A percentile compares a stretch with the other conserved stretches of the same genome.
Evolutionary conservation across 2,797 vertebrate genomes (phyloP).

Genomic region (Momotus momota): DNA sequence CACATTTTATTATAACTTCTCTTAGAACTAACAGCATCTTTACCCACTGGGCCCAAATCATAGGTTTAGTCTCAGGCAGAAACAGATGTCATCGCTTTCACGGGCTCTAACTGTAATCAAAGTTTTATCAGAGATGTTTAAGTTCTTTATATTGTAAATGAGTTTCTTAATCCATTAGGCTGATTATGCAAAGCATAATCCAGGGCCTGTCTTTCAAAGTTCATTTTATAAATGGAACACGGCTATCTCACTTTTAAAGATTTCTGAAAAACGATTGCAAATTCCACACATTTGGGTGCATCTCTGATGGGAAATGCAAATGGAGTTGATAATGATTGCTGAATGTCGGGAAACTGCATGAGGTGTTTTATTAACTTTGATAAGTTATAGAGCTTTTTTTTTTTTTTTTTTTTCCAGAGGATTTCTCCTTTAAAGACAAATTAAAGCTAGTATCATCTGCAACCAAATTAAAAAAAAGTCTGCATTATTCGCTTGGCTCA

Average conservation of each 20-base stretch:
- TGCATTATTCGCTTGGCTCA: not conserved
- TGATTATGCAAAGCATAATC: constrained; percentile 61
- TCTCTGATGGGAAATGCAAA: constrained; percentile 62
- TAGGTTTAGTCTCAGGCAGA: not conserved
- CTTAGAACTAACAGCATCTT: not conserved
- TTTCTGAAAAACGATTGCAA: constrained; percentile 2
- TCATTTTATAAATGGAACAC: constrained; percentile 52
- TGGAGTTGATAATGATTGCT: constrained; percentile 31
- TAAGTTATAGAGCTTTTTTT: not conserved
- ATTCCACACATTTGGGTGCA: constrained; percentile 25
- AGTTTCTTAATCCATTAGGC: constrained; percentile 47
- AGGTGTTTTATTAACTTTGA: constrained; percentile 20
- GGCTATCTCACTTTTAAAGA: constrained; percentile 33
- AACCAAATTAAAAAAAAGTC: not conserved
- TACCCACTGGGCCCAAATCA: not conserved
- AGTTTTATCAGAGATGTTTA: constrained; percentile 1
- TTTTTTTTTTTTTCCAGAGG: not conserved
- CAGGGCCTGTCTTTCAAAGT: constrained; percentile 10
- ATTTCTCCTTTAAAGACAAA: not conserved
- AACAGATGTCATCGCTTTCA: constrained; percentile 39
- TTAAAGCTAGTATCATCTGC: not conserved
- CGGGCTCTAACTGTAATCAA: constrained; percentile 17
- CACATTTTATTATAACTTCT: not conserved
- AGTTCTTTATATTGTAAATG: constrained; percentile 55
- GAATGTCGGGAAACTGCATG: not conserved